Conservation (phyloP, 2,797 vertebrate species). For the Amblyopsis hoosieri region DNA sequence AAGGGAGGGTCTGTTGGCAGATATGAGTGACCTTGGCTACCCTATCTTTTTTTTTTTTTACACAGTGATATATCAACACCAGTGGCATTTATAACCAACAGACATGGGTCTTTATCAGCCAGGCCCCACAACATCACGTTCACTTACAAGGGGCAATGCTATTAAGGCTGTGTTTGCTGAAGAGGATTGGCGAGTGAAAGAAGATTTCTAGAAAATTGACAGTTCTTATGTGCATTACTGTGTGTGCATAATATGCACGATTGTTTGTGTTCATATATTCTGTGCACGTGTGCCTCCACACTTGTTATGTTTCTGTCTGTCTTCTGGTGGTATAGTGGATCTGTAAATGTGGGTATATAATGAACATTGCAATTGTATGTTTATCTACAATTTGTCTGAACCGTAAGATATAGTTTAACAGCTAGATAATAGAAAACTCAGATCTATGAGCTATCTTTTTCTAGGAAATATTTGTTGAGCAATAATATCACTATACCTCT, state of each 20-base stretch:
- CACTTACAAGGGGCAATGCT: constrained; percentile 2
- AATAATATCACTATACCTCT: no score
- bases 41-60: not conserved
- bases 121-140: constrained; percentile 2
- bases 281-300: not conserved
- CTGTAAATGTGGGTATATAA: not conserved
- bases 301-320: not conserved
- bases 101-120: constrained; percentile 2
- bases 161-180: constrained; percentile 19
- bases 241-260: not conserved
- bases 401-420: no score
- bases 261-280: not conserved
- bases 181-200: constrained; percentile 3
- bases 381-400: no score
- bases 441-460: no score
- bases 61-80: not conserved
- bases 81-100: constrained; percentile 1
- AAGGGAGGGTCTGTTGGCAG: not conserved
- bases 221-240: not conserved
- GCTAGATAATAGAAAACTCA: no score
- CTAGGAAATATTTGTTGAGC: no score
- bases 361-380: no score
- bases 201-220: not conserved
- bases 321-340: constrained; percentile 1
- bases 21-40: constrained; percentile 1